Percentiles rank a stretch among this genome's conserved stretches.
phyloP scores from a whole-genome alignment of 2,113 vertebrate species.

The Pituophis catenifer region DNA sequence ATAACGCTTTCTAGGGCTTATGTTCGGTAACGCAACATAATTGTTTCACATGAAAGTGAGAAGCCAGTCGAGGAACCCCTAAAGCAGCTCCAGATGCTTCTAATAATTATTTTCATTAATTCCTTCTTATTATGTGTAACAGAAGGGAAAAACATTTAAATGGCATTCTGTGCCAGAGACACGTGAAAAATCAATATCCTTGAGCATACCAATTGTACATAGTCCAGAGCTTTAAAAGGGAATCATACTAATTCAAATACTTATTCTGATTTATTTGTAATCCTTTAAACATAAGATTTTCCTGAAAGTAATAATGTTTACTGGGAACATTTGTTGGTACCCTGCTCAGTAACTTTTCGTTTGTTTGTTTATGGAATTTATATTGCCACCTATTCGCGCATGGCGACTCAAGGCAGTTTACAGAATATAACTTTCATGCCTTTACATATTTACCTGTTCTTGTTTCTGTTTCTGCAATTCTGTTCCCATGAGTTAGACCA shows the following conservation, averaged over 20 bases:
- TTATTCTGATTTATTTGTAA: background rate
- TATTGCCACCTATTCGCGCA: too few relatives aligned
- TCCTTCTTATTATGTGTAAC: background rate
- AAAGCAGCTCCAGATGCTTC: background rate
- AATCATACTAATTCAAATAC: background rate
- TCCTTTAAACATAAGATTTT: background rate
- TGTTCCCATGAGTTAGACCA: background rate
- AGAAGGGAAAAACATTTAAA: background rate
- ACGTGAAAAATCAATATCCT: background rate
- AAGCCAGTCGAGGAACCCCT: background rate
- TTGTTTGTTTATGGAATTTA: too few relatives aligned
- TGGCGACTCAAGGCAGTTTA: too few relatives aligned
- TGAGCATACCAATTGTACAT: background rate
- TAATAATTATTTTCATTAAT: background rate
- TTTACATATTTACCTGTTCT: background rate
- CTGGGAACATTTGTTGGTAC: conserved; percentile 17
- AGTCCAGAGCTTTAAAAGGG: background rate
- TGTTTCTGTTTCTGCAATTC: background rate
- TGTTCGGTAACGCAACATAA: background rate
- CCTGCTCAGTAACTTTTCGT: background rate
- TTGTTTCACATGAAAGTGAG: background rate
- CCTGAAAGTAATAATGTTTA: conserved; percentile 15
- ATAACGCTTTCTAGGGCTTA: background rate
- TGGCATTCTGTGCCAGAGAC: background rate
- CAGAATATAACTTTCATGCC: background rate